Percentiles rank a stretch among this genome's conserved stretches.
Conservation (phyloP, 2,888 invertebrate species). For the Folsomia candida region DNA sequence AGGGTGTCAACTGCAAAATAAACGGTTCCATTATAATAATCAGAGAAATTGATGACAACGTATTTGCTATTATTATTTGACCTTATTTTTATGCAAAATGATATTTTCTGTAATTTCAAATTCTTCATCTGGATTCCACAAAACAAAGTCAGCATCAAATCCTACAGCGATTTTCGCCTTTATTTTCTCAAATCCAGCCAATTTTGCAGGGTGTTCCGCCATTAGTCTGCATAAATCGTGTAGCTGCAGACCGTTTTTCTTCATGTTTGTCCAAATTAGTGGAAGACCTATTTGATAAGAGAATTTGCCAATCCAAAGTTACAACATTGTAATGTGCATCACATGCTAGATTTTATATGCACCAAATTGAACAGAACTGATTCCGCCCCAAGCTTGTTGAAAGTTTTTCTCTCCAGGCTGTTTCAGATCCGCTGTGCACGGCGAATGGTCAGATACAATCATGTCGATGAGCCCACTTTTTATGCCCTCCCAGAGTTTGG, state of each 20-base stretch:
- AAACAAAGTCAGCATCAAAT: slow-evolving; percentile 69
- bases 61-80: slow-evolving; percentile 51
- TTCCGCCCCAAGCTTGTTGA: slow-evolving; percentile 70
- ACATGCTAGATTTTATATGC: slow-evolving; percentile 27
- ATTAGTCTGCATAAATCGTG: slow-evolving; percentile 62
- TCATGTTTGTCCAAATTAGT: slow-evolving; percentile 67
- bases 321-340: background rate
- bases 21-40: background rate
- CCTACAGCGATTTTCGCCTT: slow-evolving; percentile 66
- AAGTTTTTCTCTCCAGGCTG: slow-evolving; percentile 60
- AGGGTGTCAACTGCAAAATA: slow-evolving; percentile 63
- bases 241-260: slow-evolving; percentile 59
- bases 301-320: too few relatives aligned
- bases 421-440: slow-evolving; percentile 66
- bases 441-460: slow-evolving; percentile 69
- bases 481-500: slow-evolving; percentile 65
- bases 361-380: slow-evolving; percentile 71
- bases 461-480: slow-evolving; percentile 62
- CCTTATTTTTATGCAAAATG: slow-evolving; percentile 70
- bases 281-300: slow-evolving; percentile 64
- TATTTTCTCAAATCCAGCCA: slow-evolving; percentile 62
- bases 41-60: background rate
- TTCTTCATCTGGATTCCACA: slow-evolving; percentile 66
- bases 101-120: slow-evolving; percentile 57
- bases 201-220: slow-evolving; percentile 62